These are phyloP conservation scores for Cynopterus brachyotis DNA, from an alignment of 2,113 vertebrate genomes.

Conservation along the genomic window DNA sequence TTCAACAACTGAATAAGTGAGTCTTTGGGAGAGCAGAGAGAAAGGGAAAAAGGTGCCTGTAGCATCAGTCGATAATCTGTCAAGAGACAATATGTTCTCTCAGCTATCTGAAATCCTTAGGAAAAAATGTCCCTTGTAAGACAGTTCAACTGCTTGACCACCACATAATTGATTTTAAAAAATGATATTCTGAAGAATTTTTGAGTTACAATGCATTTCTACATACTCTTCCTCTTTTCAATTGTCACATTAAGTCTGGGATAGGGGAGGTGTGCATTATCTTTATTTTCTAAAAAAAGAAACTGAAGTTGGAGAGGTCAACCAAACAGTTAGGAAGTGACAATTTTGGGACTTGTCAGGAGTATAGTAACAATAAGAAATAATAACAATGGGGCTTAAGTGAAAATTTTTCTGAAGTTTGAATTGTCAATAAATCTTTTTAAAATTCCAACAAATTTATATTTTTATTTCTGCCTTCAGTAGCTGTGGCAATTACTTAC, in stretches of 20 bases:
- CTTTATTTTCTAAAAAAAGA: conserved; percentile 19
- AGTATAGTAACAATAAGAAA: background rate
- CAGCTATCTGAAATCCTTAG: background rate
- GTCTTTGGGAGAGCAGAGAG: background rate
- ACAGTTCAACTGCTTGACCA: background rate
- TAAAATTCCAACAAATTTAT: background rate
- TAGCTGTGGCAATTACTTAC: background rate
- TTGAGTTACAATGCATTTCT: background rate
- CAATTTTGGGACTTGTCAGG: background rate
- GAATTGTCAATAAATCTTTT: background rate
- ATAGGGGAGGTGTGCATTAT: background rate
- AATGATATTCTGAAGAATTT: background rate
- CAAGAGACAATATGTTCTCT: background rate
- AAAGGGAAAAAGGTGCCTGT: background rate
- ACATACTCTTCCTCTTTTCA: background rate
- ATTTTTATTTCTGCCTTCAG: background rate
- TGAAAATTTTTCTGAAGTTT: background rate
- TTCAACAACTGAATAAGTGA: background rate
- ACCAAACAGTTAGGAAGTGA: background rate
- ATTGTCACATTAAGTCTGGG: background rate
- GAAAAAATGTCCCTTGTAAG: background rate
- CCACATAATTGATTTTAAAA: background rate
- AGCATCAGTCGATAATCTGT: background rate
- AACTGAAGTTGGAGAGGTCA: background rate
- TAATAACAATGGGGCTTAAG: background rate